phyloP scores from a whole-genome alignment of 2,797 vertebrate species.

The Pristis pectinata region DNA sequence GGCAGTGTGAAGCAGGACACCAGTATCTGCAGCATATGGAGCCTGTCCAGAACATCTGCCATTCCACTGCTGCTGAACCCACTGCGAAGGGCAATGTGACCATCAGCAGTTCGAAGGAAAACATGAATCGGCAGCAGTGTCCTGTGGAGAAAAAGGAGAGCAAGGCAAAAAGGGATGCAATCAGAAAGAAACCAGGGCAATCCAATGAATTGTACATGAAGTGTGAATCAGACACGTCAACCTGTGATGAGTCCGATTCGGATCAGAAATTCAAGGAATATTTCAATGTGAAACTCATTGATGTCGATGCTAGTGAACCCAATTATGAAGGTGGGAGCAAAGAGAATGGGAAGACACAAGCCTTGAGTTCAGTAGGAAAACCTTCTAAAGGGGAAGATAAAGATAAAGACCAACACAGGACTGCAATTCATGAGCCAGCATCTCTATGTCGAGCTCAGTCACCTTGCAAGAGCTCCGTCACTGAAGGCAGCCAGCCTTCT shows the following conservation, averaged over 20 bases:
- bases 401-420: too few species aligned
- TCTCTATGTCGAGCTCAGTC: neutral
- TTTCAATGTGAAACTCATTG: slow-evolving; percentile 24
- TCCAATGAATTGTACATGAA: slow-evolving; percentile 18
- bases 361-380: neutral
- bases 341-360: neutral
- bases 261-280: slow-evolving; percentile 11
- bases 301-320: neutral
- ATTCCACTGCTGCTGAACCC: slow-evolving; percentile 62
- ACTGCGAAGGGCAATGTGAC: slow-evolving; percentile 45
- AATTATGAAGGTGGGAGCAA: neutral
- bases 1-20: slow-evolving; percentile 78
- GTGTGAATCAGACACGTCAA: neutral
- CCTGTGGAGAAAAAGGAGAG: neutral
- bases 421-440: neutral
- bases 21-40: slow-evolving; percentile 79
- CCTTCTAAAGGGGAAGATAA: neutral
- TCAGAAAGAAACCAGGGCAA: neutral
- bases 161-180: neutral
- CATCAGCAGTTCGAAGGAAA: neutral
- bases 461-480: neutral
- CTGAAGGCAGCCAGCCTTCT: neutral
- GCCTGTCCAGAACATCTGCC: slow-evolving; percentile 60
- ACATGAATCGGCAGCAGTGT: neutral
- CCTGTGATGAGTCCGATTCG: neutral